A percentile compares a stretch with the other conserved stretches of the same genome.
Conservation (phyloP, 2,113 vertebrate species). For the Chaetorhynchus papuensis region DNA sequence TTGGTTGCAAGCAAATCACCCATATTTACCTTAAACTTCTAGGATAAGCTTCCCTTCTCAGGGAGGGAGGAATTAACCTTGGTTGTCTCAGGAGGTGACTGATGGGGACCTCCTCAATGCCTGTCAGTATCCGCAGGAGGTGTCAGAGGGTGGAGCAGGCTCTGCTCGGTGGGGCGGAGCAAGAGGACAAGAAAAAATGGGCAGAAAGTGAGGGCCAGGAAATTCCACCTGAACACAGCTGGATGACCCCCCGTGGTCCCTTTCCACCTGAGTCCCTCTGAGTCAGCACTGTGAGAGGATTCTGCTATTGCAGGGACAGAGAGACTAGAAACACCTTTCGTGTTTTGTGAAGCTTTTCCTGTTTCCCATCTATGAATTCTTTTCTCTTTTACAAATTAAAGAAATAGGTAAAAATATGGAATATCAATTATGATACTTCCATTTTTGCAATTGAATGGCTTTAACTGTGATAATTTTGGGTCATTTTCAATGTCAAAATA, state of each 20-base stretch:
- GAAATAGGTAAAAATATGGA: not conserved
- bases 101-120: not conserved
- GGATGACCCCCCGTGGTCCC: no score
- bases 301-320: not conserved
- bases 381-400: not conserved
- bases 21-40: not conserved
- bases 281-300: not conserved
- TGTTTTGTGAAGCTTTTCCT: not conserved
- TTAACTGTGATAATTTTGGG: not conserved
- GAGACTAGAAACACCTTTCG: not conserved
- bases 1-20: not conserved
- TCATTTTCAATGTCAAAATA: not conserved
- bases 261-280: not conserved
- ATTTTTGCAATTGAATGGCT: not conserved
- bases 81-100: not conserved
- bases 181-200: not conserved
- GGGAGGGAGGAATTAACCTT: not conserved
- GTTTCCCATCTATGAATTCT: not conserved
- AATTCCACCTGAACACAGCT: rapidly evolving
- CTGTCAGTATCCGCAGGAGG: not conserved
- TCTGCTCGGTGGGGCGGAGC: not conserved
- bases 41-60: not conserved
- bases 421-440: not conserved
- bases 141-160: not conserved
- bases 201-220: not conserved